Percentiles rank a stretch among this genome's conserved stretches.
Evolutionary conservation across 2,797 vertebrate genomes (phyloP).

Genomic region (Phoxinus dragarum): DNA sequence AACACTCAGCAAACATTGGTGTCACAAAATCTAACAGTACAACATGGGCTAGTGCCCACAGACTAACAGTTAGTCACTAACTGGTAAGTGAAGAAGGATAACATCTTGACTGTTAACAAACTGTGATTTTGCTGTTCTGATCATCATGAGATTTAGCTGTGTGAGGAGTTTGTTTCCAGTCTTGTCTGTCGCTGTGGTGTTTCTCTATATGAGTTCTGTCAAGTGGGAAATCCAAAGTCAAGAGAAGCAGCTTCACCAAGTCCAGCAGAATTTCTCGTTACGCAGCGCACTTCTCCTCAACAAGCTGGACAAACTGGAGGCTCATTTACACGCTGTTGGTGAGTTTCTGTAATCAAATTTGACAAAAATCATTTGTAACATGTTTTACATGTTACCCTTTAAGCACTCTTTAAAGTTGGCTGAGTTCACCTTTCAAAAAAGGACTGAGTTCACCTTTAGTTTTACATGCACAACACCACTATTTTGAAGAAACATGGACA

Average conservation of each 20-base stretch:
- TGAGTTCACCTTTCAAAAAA: neutral
- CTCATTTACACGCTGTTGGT: slow-evolving; percentile 65
- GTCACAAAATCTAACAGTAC: neutral
- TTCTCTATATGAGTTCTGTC: slow-evolving; percentile 64
- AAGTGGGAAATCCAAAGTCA: slow-evolving; percentile 59
- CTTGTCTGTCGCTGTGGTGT: neutral
- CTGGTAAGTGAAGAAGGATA: neutral
- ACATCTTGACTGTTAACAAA: neutral
- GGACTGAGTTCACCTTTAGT: neutral
- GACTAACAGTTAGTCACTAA: neutral
- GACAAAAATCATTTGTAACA: neutral
- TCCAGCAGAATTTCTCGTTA: slow-evolving; percentile 62
- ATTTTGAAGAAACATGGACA: neutral
- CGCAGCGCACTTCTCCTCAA: slow-evolving; percentile 56
- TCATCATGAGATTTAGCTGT: slow-evolving; percentile 21
- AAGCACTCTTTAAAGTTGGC: neutral
- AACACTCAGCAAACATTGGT: neutral
- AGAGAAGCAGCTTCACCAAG: slow-evolving; percentile 54
- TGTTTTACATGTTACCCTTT: neutral
- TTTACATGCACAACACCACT: neutral
- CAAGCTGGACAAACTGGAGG: slow-evolving; percentile 71
- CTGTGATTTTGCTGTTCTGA: neutral
- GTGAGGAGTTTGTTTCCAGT: neutral
- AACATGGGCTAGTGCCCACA: no score
- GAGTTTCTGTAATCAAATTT: slow-evolving; percentile 39